Percentiles rank a stretch among this genome's conserved stretches.
Conservation (phyloP, 2,888 invertebrate species). For the Dryomyza anilis region DNA sequence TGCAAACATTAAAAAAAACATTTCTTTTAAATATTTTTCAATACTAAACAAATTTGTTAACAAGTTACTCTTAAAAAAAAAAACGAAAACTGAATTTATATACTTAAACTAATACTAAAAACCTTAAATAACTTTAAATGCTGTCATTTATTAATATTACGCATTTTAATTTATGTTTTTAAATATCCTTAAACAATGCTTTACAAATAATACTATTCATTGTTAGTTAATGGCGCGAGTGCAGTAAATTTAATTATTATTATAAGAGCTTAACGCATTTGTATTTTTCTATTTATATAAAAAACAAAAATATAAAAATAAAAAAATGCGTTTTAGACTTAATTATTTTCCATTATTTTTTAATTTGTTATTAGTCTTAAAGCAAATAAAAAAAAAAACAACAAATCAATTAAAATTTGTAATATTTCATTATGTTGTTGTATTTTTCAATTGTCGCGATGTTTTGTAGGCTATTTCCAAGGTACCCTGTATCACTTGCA, state of each 20-base stretch:
- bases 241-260: constrained; percentile 10
- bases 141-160: neutral
- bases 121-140: no score
- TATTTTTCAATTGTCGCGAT: constrained; percentile 60
- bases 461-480: constrained; percentile 92
- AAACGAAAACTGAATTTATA: no score
- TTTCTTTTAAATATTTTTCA: no score
- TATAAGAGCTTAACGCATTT: constrained; percentile 2
- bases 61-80: no score
- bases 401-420: neutral
- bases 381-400: neutral
- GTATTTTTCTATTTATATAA: constrained; percentile 8
- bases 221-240: neutral
- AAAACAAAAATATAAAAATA: neutral
- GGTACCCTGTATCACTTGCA: constrained; percentile 89
- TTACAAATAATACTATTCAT: no score
- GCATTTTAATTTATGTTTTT: neutral
- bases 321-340: neutral
- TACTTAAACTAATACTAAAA: neutral
- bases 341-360: neutral
- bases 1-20: no score
- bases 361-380: neutral
- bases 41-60: no score
- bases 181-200: neutral
- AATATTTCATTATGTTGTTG: neutral